Evolutionary conservation across 2,797 vertebrate species (phyloP).

Genomic region (Urophycis tenuis): DNA sequence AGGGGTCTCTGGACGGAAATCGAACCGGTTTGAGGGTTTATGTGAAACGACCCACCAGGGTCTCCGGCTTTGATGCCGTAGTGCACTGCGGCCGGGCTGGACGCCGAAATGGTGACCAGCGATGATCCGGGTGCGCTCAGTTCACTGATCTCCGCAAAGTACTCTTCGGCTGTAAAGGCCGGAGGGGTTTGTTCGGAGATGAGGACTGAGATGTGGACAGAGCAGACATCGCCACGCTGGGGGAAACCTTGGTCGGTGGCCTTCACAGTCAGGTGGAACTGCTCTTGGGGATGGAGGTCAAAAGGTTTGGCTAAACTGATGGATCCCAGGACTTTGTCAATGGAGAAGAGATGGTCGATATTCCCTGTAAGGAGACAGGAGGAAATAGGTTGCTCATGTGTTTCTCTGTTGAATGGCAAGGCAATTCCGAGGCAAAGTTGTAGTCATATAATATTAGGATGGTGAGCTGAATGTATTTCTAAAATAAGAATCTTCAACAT

Average conservation of each 20-base stretch:
- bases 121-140: slow-evolving; percentile 69
- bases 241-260: slow-evolving; percentile 88
- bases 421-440: neutral
- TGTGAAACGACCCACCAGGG: slow-evolving; percentile 74
- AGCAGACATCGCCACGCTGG: slow-evolving; percentile 77
- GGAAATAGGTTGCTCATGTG: neutral
- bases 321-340: slow-evolving; percentile 75
- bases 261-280: slow-evolving; percentile 80
- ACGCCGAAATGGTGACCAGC: slow-evolving; percentile 75
- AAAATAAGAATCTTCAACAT: neutral
- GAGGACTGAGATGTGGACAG: slow-evolving; percentile 71
- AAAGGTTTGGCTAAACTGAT: slow-evolving; percentile 75
- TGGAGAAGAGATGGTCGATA: slow-evolving; percentile 77
- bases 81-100: slow-evolving; percentile 77
- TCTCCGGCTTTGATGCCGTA: slow-evolving; percentile 86
- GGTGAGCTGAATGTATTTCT: neutral
- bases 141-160: slow-evolving; percentile 88
- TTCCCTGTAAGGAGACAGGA: slow-evolving; percentile 73
- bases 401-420: neutral
- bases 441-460: neutral
- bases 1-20: slow-evolving; percentile 75
- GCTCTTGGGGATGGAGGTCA: slow-evolving; percentile 67
- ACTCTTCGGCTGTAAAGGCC: slow-evolving; percentile 77
- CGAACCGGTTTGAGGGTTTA: slow-evolving; percentile 83
- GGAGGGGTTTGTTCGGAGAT: slow-evolving; percentile 82